phyloP scores from a whole-genome alignment of 2,888 invertebrate species.

The Polymixis flavicincta region DNA sequence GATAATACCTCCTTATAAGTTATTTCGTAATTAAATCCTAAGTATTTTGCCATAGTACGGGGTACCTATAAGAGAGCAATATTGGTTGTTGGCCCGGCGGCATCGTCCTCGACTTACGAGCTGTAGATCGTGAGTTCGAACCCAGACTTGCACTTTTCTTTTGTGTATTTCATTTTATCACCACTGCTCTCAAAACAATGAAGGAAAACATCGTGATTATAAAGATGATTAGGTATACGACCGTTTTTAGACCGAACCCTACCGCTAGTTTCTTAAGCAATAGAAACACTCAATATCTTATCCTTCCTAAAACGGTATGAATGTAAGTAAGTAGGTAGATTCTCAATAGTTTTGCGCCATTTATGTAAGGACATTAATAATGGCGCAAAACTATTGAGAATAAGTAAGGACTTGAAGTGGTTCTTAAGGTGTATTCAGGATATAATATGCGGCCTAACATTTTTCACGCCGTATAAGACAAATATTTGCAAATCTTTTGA shows the following conservation, averaged over 20 bases:
- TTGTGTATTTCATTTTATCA: no score
- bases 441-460: slow-evolving; percentile 1
- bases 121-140: no score
- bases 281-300: neutral
- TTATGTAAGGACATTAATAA: no score
- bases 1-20: neutral
- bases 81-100: no score
- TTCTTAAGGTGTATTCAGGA: neutral
- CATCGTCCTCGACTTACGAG: no score
- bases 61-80: no score
- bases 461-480: neutral
- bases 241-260: neutral
- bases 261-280: neutral
- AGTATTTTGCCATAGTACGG: neutral
- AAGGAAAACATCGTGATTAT: no score
- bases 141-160: no score
- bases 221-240: no score
- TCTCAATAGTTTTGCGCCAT: slow-evolving; percentile 10
- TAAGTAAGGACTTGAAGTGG: no score
- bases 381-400: no score
- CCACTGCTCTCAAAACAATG: no score
- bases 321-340: neutral
- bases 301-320: slow-evolving; percentile 17
- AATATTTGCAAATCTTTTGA: neutral
- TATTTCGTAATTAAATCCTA: neutral